These are phyloP conservation scores for Protophormia terraenovae DNA, from an alignment of 2,888 invertebrate genomes.

Conservation along the genomic window DNA sequence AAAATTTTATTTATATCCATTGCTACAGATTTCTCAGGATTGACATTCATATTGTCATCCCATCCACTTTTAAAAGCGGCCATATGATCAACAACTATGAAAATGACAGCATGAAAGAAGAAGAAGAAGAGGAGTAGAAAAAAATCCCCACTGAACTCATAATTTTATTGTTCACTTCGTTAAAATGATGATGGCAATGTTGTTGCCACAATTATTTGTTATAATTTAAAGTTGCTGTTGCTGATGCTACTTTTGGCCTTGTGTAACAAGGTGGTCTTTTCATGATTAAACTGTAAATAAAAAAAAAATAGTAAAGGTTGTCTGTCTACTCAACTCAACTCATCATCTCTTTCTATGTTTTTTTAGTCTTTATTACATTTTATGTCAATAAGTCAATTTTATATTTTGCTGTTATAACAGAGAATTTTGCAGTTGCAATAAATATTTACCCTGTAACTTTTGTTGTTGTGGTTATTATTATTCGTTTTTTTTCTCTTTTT, in stretches of 20 bases:
- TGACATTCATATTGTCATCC: slow-evolving; percentile 19
- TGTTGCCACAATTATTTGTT: slow-evolving; percentile 53
- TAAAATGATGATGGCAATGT: slow-evolving; percentile 26
- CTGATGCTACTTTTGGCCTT: slow-evolving; percentile 45
- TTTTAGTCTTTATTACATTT: neutral
- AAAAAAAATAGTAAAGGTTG: neutral
- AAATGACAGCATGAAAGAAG: neutral
- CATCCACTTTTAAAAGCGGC: neutral
- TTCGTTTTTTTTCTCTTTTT: neutral
- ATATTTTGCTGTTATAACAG: neutral
- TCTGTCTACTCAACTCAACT: neutral
- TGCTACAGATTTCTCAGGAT: slow-evolving; percentile 1
- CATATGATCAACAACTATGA: slow-evolving; percentile 18
- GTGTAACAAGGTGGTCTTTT: slow-evolving; percentile 66
- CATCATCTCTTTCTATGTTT: neutral
- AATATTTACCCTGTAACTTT: neutral
- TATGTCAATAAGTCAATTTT: slow-evolving; percentile 19
- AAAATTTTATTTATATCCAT: neutral
- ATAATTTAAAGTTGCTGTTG: slow-evolving; percentile 29
- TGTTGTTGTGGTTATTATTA: slow-evolving; percentile 2
- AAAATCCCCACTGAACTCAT: neutral
- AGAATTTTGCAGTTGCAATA: slow-evolving; percentile 1
- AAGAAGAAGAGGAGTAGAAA: neutral
- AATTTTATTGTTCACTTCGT: slow-evolving; percentile 35
- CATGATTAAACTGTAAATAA: slow-evolving; percentile 31